Evolutionary conservation across 2,888 invertebrate genomes (phyloP).

Genomic region (Eulithis testata): DNA sequence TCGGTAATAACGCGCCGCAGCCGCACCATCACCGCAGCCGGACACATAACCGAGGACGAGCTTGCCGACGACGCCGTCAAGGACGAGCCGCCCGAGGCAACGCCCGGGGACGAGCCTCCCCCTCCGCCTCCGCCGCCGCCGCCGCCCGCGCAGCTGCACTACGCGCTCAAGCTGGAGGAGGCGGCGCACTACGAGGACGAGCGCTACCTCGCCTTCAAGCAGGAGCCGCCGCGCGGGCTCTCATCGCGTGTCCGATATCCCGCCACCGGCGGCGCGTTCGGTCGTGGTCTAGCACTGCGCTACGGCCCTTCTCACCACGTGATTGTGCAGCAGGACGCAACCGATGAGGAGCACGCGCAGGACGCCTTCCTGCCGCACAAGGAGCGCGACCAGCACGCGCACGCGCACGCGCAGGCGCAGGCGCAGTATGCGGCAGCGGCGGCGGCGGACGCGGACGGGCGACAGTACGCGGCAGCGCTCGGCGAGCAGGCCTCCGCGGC

Average conservation of each 20-base stretch:
- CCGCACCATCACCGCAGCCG: conserved; percentile 86
- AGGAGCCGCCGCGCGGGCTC: conserved; percentile 52
- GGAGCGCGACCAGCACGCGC: conserved; percentile 2
- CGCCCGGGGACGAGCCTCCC: conserved; percentile 46
- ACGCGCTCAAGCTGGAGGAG: conserved; percentile 59
- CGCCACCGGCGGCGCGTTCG: conserved; percentile 46
- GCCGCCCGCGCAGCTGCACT: conserved; percentile 46
- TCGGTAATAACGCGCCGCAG: conserved; percentile 85
- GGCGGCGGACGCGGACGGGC: conserved; percentile 55
- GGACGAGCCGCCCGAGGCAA: conserved; percentile 69
- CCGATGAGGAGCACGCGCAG: conserved; percentile 62
- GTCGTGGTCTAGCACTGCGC: conserved; percentile 63
- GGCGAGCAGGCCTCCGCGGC: conserved; percentile 62
- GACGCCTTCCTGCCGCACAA: conserved; percentile 61
- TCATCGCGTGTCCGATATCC: conserved; percentile 18
- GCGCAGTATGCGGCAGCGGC: conserved; percentile 59
- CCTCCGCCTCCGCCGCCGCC: background rate
- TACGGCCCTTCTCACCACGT: conserved; percentile 71
- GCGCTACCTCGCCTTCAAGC: conserved; percentile 73
- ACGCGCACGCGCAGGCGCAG: background rate
- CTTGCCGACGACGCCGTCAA: conserved; percentile 69
- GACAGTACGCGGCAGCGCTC: conserved; percentile 63
- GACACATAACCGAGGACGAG: conserved; percentile 80
- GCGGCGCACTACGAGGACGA: conserved; percentile 66
- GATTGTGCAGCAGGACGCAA: conserved; percentile 62